These are phyloP conservation scores for Hemicentrotus pulcherrimus DNA, from an alignment of 35 echinoderm and acorn worm species.

Conservation along the genomic window DNA sequence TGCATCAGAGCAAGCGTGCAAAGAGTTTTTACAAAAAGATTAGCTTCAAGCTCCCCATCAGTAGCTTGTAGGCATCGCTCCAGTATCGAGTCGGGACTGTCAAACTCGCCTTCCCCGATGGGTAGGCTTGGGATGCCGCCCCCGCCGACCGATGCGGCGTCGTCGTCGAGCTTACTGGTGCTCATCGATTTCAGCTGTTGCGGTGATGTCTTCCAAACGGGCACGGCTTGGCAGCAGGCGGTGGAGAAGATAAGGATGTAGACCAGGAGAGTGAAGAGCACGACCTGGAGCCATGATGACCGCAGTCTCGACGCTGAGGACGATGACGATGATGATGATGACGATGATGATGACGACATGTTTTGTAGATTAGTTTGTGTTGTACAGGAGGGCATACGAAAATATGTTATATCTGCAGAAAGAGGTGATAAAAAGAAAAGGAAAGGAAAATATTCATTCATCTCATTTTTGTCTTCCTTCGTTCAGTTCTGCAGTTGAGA, in stretches of 20 bases:
- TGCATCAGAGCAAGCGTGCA: neutral
- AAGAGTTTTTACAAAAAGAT: constrained; percentile 26
- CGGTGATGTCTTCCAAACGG: constrained; percentile 13
- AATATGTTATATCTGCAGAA: neutral
- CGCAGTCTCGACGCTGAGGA: neutral
- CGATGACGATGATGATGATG: neutral
- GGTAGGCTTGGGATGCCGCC: neutral
- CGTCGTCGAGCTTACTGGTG: neutral
- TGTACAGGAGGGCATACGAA: neutral
- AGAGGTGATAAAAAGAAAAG: neutral
- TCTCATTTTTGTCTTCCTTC: no score
- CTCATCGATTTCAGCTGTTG: neutral
- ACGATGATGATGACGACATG: neutral
- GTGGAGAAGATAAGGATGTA: neutral
- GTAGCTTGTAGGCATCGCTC: neutral
- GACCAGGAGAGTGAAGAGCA: neutral
- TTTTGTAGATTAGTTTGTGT: neutral
- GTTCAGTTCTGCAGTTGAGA: no score
- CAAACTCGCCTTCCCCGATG: neutral
- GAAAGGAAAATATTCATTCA: neutral
- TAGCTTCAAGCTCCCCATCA: neutral
- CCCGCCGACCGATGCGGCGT: neutral
- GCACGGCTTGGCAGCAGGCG: constrained; percentile 30
- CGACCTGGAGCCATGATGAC: constrained; percentile 15
- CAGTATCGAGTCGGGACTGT: constrained; percentile 22